These are phyloP conservation scores for Zaprionus gabonicus DNA, from an alignment of 1,140 invertebrate genomes.

Conservation along the genomic window DNA sequence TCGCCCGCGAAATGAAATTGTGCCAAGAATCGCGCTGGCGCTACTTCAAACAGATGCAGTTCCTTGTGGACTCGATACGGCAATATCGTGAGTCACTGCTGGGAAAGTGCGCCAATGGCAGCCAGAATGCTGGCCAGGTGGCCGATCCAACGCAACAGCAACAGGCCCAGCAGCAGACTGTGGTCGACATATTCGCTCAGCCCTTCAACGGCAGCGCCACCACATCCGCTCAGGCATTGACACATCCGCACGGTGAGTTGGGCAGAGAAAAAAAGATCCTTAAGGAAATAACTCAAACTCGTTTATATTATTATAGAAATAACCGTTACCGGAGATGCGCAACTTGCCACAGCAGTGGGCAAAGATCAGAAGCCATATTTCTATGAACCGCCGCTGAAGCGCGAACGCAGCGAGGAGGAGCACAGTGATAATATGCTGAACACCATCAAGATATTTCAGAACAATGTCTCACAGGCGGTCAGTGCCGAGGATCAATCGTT, in stretches of 20 bases:
- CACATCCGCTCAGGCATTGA: slow-evolving; percentile 74
- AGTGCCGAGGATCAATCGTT: slow-evolving; percentile 82
- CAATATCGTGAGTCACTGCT: slow-evolving; percentile 79
- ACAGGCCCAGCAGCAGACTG: slow-evolving; percentile 74
- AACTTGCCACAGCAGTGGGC: slow-evolving; percentile 70
- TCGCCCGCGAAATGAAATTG: slow-evolving; percentile 81
- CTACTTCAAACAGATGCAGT: slow-evolving; percentile 83
- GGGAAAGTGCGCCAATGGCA: slow-evolving; percentile 73
- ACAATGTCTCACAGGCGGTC: slow-evolving; percentile 79
- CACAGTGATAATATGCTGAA: slow-evolving; percentile 82
- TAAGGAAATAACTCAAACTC: too few relatives aligned
- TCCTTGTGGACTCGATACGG: slow-evolving; percentile 77
- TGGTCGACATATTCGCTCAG: slow-evolving; percentile 79
- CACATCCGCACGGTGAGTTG: slow-evolving; percentile 77
- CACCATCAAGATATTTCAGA: slow-evolving; percentile 81
- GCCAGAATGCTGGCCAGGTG: slow-evolving; percentile 72
- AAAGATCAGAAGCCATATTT: slow-evolving; percentile 82
- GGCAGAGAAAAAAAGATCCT: too few relatives aligned
- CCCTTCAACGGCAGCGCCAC: slow-evolving; percentile 78
- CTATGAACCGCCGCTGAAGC: slow-evolving; percentile 78
- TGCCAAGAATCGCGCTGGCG: slow-evolving; percentile 82
- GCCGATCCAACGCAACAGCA: slow-evolving; percentile 77
- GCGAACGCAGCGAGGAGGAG: slow-evolving; percentile 77
- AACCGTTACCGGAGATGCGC: slow-evolving; percentile 76
- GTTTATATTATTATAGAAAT: slow-evolving; percentile 55